phyloP scores from a whole-genome alignment of 2,888 invertebrate genomes.

The Cephus rjabovi region DNA sequence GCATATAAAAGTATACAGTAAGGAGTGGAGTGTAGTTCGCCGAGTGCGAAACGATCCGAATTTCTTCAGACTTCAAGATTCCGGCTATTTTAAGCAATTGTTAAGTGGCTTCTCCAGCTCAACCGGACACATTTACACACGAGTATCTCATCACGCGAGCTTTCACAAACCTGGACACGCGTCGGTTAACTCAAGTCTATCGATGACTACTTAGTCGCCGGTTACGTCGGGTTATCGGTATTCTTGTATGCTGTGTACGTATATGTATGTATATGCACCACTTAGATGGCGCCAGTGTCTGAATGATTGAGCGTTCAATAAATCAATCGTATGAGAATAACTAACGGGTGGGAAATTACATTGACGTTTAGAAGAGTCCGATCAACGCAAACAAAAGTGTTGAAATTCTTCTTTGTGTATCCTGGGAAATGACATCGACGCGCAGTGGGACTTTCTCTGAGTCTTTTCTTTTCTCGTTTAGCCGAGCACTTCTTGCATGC shows the following conservation, averaged over 20 bases:
- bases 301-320: neutral
- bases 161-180: neutral
- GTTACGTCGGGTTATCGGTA: neutral
- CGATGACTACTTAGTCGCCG: neutral
- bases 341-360: neutral
- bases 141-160: constrained; percentile 34
- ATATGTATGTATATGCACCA: neutral
- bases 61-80: constrained; percentile 10
- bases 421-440: neutral
- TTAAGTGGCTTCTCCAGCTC: constrained; percentile 39
- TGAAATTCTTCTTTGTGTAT: neutral
- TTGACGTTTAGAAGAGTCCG: neutral
- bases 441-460: neutral
- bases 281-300: neutral
- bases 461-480: neutral
- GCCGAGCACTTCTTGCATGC: neutral
- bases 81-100: constrained; percentile 51
- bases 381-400: neutral
- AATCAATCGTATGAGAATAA: neutral
- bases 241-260: neutral
- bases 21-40: neutral
- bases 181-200: neutral
- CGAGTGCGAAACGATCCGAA: neutral
- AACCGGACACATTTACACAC: constrained; percentile 34
- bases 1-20: neutral